phyloP scores from a whole-genome alignment of 2,888 invertebrate species.

The Andrena bicolor region DNA sequence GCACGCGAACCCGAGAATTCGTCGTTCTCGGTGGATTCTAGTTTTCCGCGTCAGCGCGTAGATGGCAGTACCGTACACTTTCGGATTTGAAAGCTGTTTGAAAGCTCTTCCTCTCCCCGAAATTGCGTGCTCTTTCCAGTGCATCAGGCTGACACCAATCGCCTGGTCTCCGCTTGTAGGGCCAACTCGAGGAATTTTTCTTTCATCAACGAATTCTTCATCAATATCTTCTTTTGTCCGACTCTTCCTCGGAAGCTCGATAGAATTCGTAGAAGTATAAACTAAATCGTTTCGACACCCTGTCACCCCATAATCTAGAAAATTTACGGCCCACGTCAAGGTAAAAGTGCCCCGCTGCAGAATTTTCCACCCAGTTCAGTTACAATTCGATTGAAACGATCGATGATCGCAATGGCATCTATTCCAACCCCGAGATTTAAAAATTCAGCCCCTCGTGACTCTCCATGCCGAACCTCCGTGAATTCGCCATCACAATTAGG shows the following conservation, averaged over 20 bases:
- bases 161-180: conserved; percentile 8
- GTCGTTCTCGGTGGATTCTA: conserved; percentile 65
- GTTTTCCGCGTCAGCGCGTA: conserved; percentile 73
- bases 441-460: neutral
- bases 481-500: conserved; percentile 12
- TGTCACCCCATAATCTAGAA: too few species aligned
- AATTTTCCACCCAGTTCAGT: neutral
- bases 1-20: conserved; percentile 47
- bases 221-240: too few species aligned
- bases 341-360: neutral
- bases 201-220: too few species aligned
- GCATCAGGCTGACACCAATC: conserved; percentile 12
- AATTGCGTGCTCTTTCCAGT: conserved; percentile 41
- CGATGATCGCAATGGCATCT: neutral
- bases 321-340: too few species aligned
- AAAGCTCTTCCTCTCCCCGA: conserved; percentile 30
- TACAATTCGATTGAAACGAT: neutral
- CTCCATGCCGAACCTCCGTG: neutral
- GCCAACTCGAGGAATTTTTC: conserved; percentile 17
- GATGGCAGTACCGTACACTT: conserved; percentile 77
- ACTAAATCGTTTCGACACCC: too few species aligned
- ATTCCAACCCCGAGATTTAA: neutral
- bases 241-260: neutral
- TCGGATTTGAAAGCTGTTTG: conserved; percentile 63
- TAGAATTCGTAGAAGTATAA: neutral